phyloP scores from a whole-genome alignment of 2,113 vertebrate species.

The Nycticryphes semicollaris region DNA sequence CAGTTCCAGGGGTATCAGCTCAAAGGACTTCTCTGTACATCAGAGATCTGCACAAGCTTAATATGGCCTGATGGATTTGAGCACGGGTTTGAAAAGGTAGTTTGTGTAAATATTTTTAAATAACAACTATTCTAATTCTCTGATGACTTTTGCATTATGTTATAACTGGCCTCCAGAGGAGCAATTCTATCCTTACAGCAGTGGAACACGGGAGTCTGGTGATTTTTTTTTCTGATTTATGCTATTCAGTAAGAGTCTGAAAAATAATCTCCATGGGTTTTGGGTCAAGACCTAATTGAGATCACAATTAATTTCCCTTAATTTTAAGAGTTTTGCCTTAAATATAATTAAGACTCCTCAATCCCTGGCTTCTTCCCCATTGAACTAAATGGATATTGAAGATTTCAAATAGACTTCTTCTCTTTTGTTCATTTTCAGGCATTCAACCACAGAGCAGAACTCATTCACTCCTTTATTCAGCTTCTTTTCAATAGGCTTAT shows the following conservation, averaged over 20 bases:
- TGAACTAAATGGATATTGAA: conserved; percentile 10
- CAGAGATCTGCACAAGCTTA: background rate
- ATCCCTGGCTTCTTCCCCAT: background rate
- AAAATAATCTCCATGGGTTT: conserved; percentile 20
- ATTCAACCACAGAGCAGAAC: conserved; percentile 4
- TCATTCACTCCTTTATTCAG: background rate
- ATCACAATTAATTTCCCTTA: background rate
- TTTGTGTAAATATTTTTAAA: background rate
- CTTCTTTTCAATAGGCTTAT: conserved; percentile 35
- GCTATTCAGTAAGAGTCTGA: background rate
- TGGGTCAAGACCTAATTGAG: background rate
- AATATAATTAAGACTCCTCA: background rate
- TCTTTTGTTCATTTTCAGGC: conserved; percentile 16
- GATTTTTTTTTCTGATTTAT: background rate
- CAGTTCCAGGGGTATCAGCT: background rate
- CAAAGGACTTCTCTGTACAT: background rate
- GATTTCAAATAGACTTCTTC: background rate
- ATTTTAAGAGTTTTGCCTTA: conserved; percentile 5
- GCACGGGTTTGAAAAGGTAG: background rate
- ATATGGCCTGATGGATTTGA: background rate
- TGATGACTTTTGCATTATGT: background rate
- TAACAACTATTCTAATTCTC: background rate
- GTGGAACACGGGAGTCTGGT: background rate
- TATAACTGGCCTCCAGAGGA: background rate
- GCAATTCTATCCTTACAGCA: background rate